These are phyloP conservation scores for Antheraea yamamai DNA, from an alignment of 2,888 invertebrate genomes.

Conservation along the genomic window DNA sequence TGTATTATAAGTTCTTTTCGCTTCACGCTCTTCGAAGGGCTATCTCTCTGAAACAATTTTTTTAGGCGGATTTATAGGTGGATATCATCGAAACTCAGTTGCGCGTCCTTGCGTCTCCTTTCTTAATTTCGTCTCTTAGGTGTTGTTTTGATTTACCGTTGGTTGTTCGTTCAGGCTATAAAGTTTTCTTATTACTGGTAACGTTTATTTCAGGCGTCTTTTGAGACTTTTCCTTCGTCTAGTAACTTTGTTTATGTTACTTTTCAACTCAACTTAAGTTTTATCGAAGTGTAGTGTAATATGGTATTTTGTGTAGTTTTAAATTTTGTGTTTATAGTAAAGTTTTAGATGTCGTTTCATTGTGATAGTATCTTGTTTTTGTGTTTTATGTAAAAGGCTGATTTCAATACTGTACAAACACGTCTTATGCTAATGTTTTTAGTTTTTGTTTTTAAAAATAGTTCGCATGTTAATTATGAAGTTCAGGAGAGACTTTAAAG, in stretches of 20 bases:
- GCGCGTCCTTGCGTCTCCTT: not conserved
- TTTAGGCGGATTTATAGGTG: not conserved
- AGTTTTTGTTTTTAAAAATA: too few species aligned
- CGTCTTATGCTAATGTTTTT: not conserved
- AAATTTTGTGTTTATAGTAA: not conserved
- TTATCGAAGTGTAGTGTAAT: not conserved
- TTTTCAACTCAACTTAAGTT: not conserved
- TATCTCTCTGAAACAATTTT: not conserved
- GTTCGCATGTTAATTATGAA: too few species aligned
- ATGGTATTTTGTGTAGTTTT: not conserved
- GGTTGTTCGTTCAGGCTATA: not conserved
- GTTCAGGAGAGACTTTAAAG: too few species aligned
- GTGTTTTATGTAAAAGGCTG: not conserved
- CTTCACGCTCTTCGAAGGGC: not conserved
- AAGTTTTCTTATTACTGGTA: constrained; percentile 14
- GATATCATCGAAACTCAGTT: not conserved
- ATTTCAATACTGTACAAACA: not conserved
- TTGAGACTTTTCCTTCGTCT: not conserved
- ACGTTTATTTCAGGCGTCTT: constrained; percentile 1
- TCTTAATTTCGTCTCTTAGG: constrained; percentile 4
- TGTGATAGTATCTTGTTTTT: not conserved
- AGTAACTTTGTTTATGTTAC: not conserved
- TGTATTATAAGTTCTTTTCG: constrained; percentile 15
- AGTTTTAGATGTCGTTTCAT: not conserved
- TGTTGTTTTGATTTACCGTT: constrained; percentile 2